Evolutionary conservation across 2,888 invertebrate genomes (phyloP).

Genomic region (Antitype chi): DNA sequence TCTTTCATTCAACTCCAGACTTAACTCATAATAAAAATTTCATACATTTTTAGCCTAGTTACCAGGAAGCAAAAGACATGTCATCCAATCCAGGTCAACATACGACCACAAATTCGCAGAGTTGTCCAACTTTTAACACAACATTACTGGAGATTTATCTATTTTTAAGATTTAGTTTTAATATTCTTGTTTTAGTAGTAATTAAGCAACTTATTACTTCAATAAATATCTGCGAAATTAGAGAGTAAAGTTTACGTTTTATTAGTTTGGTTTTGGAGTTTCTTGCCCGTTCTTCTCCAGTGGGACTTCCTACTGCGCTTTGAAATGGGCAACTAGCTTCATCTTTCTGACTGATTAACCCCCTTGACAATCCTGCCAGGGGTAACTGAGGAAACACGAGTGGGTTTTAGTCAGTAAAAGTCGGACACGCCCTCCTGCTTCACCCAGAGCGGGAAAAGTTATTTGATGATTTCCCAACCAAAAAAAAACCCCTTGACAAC

Average conservation of each 20-base stretch:
- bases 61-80: conserved; percentile 56
- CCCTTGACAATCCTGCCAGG: no score
- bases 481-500: no score
- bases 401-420: no score
- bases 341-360: no score
- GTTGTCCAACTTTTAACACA: conserved; percentile 58
- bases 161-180: conserved; percentile 40
- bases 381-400: no score
- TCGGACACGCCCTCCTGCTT: no score
- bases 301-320: no score
- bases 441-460: no score
- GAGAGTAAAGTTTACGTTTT: conserved; percentile 31
- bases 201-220: conserved; percentile 38
- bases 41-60: conserved; percentile 51
- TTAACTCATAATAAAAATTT: conserved; percentile 35
- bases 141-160: conserved; percentile 57
- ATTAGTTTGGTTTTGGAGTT: neutral
- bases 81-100: conserved; percentile 63
- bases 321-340: no score
- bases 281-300: no score
- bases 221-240: conserved; percentile 31
- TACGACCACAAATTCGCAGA: conserved; percentile 58
- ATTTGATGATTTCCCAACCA: no score
- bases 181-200: conserved; percentile 34
- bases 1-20: conserved; percentile 29